Evolutionary conservation across 2,888 invertebrate species (phyloP), one percentile per base, ranked within the genome.

Genomic region (Tipula confusa): DNA sequence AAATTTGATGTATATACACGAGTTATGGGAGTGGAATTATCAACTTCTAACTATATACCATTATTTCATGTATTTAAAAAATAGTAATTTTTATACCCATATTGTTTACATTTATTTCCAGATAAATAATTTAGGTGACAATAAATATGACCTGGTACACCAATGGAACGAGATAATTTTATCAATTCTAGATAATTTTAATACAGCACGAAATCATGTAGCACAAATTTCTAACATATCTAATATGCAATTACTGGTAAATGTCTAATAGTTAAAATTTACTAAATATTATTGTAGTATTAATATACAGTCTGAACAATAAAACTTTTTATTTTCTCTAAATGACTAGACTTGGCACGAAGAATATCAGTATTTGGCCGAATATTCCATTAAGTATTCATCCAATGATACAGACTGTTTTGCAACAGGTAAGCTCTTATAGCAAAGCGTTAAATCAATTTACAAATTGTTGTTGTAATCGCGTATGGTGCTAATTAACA

Each of bases 111-210:
- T 43, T 15, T 15, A 43, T 24, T 64, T 64, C 24, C 64, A 64
- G 64, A 64, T 24, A 64, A 64, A 64, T 24, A 24, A 64, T 24
- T 7, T 2, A 24, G 11, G 9, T 64, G 64, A 64, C 24, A 24
- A 64, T 64, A 64, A 64, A 24, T 64, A 64, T 24, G 64, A 64
- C 9, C 24, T 64, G 64, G 9, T 64, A 24, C 64, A 64, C 4
- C 64, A 64, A 9, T 64, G 64, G 64, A 64, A 64, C 24, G 64
- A 64, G 24, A 64, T 64, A 64, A 64, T 64, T 24, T 9, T 64
- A 24, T 64, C 64, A 64, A 64, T 64, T 64, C 64, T 64, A 24
- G 64, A 64, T 64, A 64, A 64, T 64, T 64, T 64, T 24, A 64
- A 64, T 24, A 24, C 64, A 64, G 64, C 24, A 24, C 18, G 64